Conservation (phyloP, 2,888 invertebrate genomes). For the Agrotis clavis region DNA sequence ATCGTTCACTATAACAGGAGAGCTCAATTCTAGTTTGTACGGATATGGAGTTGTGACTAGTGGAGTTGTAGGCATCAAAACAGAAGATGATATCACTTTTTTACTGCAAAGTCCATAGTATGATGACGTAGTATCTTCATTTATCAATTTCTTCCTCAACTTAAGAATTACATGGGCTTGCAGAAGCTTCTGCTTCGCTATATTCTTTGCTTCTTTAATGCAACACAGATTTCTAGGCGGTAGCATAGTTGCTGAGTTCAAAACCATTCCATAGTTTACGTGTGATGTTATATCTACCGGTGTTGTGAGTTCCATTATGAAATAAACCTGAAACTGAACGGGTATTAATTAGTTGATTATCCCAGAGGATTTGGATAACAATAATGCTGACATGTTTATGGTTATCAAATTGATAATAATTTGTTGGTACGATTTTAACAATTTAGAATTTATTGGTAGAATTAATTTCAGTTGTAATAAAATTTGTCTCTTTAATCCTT, state of each 20-base stretch:
- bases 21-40: conserved; percentile 36
- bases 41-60: conserved; percentile 2
- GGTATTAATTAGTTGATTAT: conserved; percentile 1
- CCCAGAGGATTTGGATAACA: conserved; percentile 17
- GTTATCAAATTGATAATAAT: conserved; percentile 3
- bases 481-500: background rate
- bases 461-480: background rate
- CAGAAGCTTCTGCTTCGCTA: conserved; percentile 34
- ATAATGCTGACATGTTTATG: conserved; percentile 3
- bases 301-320: conserved; percentile 33
- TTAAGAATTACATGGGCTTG: conserved; percentile 32
- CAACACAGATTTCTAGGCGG: conserved; percentile 7
- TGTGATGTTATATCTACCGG: conserved; percentile 5
- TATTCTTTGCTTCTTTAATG: conserved; percentile 18
- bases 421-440: background rate
- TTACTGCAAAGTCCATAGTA: conserved; percentile 23
- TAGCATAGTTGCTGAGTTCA: conserved; percentile 1
- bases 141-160: conserved; percentile 38
- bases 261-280: conserved; percentile 14
- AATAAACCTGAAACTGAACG: conserved; percentile 41
- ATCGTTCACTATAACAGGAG: conserved; percentile 33
- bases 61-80: conserved; percentile 14
- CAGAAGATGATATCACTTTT: conserved; percentile 6
- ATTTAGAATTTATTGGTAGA: background rate
- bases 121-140: conserved; percentile 2